Conservation (phyloP, 2,797 vertebrate genomes). For the Streptopelia turtur region DNA sequence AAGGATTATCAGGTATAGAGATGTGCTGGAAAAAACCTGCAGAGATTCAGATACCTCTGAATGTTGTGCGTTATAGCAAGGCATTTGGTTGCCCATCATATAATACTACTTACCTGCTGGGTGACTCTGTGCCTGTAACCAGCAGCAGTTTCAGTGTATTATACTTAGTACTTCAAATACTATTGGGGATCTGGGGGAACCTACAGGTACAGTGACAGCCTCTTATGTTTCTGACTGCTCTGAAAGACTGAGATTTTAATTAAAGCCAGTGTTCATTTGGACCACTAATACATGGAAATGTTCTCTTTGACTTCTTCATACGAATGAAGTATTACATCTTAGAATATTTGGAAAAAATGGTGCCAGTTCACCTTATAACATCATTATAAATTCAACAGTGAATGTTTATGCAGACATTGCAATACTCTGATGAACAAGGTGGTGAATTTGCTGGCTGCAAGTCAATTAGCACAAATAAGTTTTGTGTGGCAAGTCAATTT, state of each 20-base stretch:
- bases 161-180: background rate
- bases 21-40: background rate
- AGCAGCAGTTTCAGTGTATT: background rate
- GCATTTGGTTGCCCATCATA: background rate
- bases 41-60: slow-evolving; percentile 21
- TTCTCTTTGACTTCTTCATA: background rate
- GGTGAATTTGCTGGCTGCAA: background rate
- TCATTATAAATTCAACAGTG: background rate
- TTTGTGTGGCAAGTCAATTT: background rate
- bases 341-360: background rate
- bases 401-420: background rate
- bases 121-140: background rate
- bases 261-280: background rate
- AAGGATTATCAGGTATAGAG: background rate
- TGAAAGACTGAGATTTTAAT: background rate
- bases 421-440: background rate
- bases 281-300: background rate
- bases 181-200: background rate
- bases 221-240: background rate
- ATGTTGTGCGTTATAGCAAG: background rate
- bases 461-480: background rate
- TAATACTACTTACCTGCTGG: background rate
- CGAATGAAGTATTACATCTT: background rate
- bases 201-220: background rate
- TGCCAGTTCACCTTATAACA: background rate